Base-by-base conservation (phyloP, 2,797 vertebrate genomes). In the Alfaro cultratus region DNA sequence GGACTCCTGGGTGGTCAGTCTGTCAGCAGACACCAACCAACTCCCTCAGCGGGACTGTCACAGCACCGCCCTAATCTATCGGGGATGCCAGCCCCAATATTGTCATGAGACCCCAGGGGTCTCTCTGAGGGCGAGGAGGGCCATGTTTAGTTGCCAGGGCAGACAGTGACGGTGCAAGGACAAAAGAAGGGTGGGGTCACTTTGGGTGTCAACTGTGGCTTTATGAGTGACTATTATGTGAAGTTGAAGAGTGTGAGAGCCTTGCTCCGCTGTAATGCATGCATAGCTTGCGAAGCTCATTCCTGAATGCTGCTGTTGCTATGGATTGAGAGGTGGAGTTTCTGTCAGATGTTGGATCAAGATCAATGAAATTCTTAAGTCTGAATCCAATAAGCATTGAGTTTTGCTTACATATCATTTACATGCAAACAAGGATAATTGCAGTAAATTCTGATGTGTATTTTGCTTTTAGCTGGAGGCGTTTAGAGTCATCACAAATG, bases 1-100 rank as follows among this genome's bases (percentile, higher is more conserved):
- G 76, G 86, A 43, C 89, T 92, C 90, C 86, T 95, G 95, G 95
- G 96, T 96, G 95, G 95, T 92, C 95, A 94, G 86, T 87, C 87
- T 92, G 85, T 94, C 91, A 87, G 81, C 85, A 81, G 81, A 88
- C 86, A 85, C 77, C 74, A 70, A 67, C 84, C 77, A 86, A 86
- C 86, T 84, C 79, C 87, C 77, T 77, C 85, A 86, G 87, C 87
- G 83, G 94, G 89, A 85, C 80, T 92, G 91, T 88, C 86, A 91
- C 86, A 84, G 82, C 70, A 43, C n/a, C 77, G 75, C 83, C 78
- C 75, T 90, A 87, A 94, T 96, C 91, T 94, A 83, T 94, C 91
- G 94, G 94, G 94, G 92, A 91, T 89, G 91, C 91, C 89, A 94
- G 91, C 79, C 64, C 83, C 91, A 80, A 92, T 78, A 88, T 93